A percentile compares a stretch with the other conserved stretches of the same genome.
These are phyloP conservation scores for Oxyteleia sp. DNA, from an alignment of 2,888 invertebrate genomes.

Conservation along the genomic window DNA sequence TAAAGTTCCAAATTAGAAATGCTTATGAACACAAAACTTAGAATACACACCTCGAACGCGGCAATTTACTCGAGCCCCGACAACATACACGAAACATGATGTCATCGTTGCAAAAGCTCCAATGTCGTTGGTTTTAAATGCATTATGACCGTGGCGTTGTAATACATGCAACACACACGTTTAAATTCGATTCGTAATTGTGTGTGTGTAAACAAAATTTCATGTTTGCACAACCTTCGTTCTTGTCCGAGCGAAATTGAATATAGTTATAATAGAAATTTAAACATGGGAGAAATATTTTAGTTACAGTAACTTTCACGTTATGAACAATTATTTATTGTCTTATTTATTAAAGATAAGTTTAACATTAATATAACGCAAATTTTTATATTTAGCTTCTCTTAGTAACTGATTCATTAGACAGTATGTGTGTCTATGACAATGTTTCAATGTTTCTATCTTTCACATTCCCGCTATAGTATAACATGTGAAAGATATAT, in stretches of 20 bases:
- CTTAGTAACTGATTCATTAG: too few species aligned
- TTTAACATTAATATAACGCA: too few species aligned
- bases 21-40: slow-evolving; percentile 45
- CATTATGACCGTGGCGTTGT: slow-evolving; percentile 51
- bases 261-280: background rate
- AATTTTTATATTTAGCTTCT: too few species aligned
- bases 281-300: too few species aligned
- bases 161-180: slow-evolving; percentile 8
- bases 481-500: too few species aligned
- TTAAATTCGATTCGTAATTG: slow-evolving; percentile 18
- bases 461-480: too few species aligned
- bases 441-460: too few species aligned
- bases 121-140: slow-evolving; percentile 68
- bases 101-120: slow-evolving; percentile 70
- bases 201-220: slow-evolving; percentile 38
- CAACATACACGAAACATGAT: slow-evolving; percentile 55
- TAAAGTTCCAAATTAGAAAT: background rate
- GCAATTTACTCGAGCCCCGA: slow-evolving; percentile 48
- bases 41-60: slow-evolving; percentile 45
- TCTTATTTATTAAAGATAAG: too few species aligned
- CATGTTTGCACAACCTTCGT: slow-evolving; percentile 30
- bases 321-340: too few species aligned
- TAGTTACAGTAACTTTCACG: too few species aligned
- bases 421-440: too few species aligned
- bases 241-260: slow-evolving; percentile 1